Evolutionary conservation across 1,140 invertebrate genomes (phyloP), one percentile per base, ranked within the genome.

Genomic region (Drosophila nigrodunni): DNA sequence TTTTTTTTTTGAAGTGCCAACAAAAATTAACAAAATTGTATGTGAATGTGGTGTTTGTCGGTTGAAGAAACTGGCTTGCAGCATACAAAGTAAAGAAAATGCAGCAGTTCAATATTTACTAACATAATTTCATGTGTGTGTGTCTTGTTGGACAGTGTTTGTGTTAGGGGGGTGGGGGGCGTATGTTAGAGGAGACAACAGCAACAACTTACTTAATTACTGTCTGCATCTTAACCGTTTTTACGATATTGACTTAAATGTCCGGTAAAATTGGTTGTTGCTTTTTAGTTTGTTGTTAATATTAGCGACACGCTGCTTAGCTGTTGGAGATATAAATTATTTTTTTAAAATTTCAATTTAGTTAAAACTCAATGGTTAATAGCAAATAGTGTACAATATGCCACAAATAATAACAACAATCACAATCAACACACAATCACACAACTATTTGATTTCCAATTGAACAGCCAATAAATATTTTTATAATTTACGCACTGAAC

Each of bases 131-230:
- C 30, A 62, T 49, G 13, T 41, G 44, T 21, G 8, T 57, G 9
- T 37, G 10, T 25, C 2, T 5, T 18, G 11, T 49, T 21, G 35
- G 11, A 11, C 10, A 47, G 25, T 10, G 30, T 35, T 30, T 25
- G 21, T 34, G 35, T 10, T 18, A 41, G 21, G 39, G 39, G 15
- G 15, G 15, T 10, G n/a, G 8, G 25, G 3, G 15, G n/a, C 47
- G 25, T 5, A 59, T 6, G 30, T 44, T 13, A n/a, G 9, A 46
- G 55, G 2, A 41, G 62, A 67, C 59, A 47, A 64, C 44, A 68
- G 91, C 90, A 47, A 64, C 54, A 68, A 91, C 90, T 91, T 85
- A 91, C 90, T 91, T 87, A 60, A 91, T 91, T 57, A 91, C 90
- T 72, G 90, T 91, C 77, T 91, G 90, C 90, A 91, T 91, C 54